Conservation (phyloP, 2,113 vertebrate genomes). For the Rhynchopsitta pachyrhyncha region DNA sequence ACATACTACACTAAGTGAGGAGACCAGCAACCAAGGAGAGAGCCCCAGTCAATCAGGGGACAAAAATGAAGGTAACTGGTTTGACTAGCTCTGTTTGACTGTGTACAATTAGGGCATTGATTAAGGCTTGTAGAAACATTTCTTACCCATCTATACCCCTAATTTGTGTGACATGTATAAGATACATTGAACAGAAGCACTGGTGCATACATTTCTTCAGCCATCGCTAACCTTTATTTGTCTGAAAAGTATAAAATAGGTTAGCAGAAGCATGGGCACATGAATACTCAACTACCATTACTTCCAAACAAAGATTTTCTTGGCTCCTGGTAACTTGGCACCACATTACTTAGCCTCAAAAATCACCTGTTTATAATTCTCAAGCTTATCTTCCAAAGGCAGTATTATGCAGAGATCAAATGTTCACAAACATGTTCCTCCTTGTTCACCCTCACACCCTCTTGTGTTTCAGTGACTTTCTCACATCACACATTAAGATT, state of each 20-base stretch:
- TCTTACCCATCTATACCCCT: background rate
- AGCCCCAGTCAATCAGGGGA: slow-evolving; percentile 39
- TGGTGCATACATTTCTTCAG: background rate
- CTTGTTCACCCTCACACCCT: slow-evolving; percentile 19
- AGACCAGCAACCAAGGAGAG: slow-evolving; percentile 11
- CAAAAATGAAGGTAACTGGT: slow-evolving; percentile 78
- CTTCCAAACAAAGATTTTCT: slow-evolving; percentile 41
- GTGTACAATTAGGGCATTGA: background rate
- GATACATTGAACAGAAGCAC: background rate
- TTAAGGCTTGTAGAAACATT: background rate
- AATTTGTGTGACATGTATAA: background rate
- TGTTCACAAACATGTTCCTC: slow-evolving; percentile 24
- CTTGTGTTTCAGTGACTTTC: background rate
- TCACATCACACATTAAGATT: background rate
- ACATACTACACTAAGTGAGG: slow-evolving; percentile 23
- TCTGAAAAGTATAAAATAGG: background rate
- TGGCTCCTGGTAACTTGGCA: slow-evolving; percentile 48
- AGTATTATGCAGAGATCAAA: slow-evolving; percentile 39
- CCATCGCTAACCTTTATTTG: background rate
- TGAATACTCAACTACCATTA: background rate
- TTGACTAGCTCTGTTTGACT: background rate
- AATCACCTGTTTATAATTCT: slow-evolving; percentile 60
- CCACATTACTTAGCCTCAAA: slow-evolving; percentile 37
- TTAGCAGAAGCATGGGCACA: background rate
- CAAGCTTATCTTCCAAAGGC: slow-evolving; percentile 37